Percentiles rank a stretch among this genome's conserved stretches.
Evolutionary conservation across 2,888 invertebrate species (phyloP).

Genomic region (Amphimallon solstitiale): DNA sequence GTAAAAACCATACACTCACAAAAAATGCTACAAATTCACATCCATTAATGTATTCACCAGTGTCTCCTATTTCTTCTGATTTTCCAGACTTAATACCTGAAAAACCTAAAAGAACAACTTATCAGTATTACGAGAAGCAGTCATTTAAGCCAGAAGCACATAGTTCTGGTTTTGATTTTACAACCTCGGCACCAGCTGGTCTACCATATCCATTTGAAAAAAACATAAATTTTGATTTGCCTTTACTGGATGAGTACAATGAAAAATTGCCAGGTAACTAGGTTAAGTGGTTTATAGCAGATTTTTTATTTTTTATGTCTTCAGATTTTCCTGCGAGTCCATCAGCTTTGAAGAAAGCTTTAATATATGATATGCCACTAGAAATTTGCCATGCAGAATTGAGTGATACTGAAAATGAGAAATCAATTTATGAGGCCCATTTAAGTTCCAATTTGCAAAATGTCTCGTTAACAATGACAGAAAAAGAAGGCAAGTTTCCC

Average conservation of each 20-base stretch:
- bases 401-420: constrained; percentile 65
- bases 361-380: constrained; percentile 68
- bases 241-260: constrained; percentile 52
- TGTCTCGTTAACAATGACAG: constrained; percentile 63
- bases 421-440: constrained; percentile 65
- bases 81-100: constrained; percentile 61
- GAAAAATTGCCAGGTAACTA: constrained; percentile 55
- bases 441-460: constrained; percentile 65
- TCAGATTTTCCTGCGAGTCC: constrained; percentile 69
- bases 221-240: constrained; percentile 51
- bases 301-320: constrained; percentile 29
- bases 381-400: constrained; percentile 63
- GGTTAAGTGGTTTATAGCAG: neutral
- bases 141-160: constrained; percentile 57
- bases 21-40: constrained; percentile 61
- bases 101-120: constrained; percentile 51
- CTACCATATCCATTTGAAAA: constrained; percentile 46
- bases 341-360: constrained; percentile 65
- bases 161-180: constrained; percentile 49
- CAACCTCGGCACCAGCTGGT: neutral
- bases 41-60: constrained; percentile 60
- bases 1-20: constrained; percentile 44
- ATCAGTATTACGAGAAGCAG: constrained; percentile 48
- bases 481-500: constrained; percentile 61
- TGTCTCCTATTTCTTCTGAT: constrained; percentile 57